These are phyloP conservation scores for Ceriagrion tenellum DNA, from an alignment of 2,888 invertebrate genomes.

Conservation along the genomic window DNA sequence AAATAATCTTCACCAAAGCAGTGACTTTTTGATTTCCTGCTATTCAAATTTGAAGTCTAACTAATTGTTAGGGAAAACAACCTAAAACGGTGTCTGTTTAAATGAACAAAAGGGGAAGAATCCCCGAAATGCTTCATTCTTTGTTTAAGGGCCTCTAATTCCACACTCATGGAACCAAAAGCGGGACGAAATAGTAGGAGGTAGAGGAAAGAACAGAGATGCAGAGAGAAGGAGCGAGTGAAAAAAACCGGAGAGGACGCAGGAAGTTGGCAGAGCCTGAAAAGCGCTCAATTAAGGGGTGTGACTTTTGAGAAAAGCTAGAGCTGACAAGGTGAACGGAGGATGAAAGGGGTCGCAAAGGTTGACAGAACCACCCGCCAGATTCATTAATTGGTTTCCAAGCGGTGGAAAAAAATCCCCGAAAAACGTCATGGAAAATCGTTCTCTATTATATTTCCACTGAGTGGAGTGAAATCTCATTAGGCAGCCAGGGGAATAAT, in stretches of 20 bases:
- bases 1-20: too few species aligned
- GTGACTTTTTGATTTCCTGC: too few species aligned
- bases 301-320: slow-evolving; percentile 40
- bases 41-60: too few species aligned
- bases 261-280: not conserved
- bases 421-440: slow-evolving; percentile 28
- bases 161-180: too few species aligned
- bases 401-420: slow-evolving; percentile 35
- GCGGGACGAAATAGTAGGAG: too few species aligned
- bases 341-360: slow-evolving; percentile 40
- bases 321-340: not conserved
- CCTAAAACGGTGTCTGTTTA: too few species aligned
- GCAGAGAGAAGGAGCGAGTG: not conserved
- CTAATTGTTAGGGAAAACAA: too few species aligned
- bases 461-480: not conserved
- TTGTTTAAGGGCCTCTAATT: too few species aligned
- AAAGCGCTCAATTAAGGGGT: slow-evolving; percentile 53
- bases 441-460: slow-evolving; percentile 46
- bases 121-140: too few species aligned
- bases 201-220: too few species aligned
- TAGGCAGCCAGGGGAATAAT: not conserved
- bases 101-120: too few species aligned
- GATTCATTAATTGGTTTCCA: slow-evolving; percentile 44
- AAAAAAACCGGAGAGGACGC: not conserved
- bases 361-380: slow-evolving; percentile 7